Evolutionary conservation across 2,888 invertebrate species (phyloP).

Genomic region (Drosophila pegasa): DNA sequence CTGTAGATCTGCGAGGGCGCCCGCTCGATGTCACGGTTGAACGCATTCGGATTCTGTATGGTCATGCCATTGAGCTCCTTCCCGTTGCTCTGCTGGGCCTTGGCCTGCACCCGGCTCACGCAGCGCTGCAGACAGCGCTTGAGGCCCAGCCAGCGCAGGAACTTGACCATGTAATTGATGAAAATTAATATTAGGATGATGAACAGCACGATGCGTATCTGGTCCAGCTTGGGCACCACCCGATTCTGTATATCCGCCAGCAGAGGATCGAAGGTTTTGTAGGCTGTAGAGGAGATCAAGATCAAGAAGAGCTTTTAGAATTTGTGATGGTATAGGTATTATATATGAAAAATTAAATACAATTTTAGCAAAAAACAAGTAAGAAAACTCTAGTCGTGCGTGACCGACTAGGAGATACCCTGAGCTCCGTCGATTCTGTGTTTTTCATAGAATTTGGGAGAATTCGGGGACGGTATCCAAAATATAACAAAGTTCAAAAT

Average conservation of each 20-base stretch:
- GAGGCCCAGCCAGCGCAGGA: slow-evolving; percentile 71
- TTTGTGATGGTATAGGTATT: no score
- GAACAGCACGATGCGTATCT: slow-evolving; percentile 13
- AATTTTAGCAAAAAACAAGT: no score
- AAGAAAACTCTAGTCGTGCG: no score
- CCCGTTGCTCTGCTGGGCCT: slow-evolving; percentile 45
- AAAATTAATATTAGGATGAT: slow-evolving; percentile 72
- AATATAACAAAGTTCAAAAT: no score
- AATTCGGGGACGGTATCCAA: no score
- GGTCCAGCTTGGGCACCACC: slow-evolving; percentile 52
- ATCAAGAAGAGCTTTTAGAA: not conserved
- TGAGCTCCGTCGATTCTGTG: no score
- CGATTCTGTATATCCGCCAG: slow-evolving; percentile 75
- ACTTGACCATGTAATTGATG: slow-evolving; percentile 72
- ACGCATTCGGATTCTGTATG: slow-evolving; percentile 80
- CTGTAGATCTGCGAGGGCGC: slow-evolving; percentile 82
- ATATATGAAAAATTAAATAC: no score
- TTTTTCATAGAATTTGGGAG: no score
- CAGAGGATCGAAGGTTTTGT: slow-evolving; percentile 67
- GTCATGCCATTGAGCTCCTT: slow-evolving; percentile 81
- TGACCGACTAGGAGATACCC: no score
- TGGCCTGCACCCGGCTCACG: slow-evolving; percentile 70
- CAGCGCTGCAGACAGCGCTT: slow-evolving; percentile 65
- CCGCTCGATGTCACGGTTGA: slow-evolving; percentile 79
- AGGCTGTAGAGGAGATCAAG: slow-evolving; percentile 51